phyloP scores from a whole-genome alignment of 2,113 vertebrate species.

The Catharus bicknelli region DNA sequence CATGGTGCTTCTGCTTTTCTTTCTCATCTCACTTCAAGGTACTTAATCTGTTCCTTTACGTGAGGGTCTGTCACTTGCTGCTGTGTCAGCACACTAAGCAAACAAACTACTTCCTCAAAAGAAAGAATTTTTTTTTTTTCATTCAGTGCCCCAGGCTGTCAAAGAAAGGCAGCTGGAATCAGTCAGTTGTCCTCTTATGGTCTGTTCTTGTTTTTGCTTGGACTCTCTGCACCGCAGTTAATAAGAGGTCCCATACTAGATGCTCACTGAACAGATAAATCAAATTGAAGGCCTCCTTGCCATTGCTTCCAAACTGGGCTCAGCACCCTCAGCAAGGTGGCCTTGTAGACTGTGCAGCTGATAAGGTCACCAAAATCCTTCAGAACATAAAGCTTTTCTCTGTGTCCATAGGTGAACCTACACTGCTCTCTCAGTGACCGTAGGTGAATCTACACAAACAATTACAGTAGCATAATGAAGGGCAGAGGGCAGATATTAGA shows the following conservation, averaged over 20 bases:
- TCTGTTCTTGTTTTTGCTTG: not conserved
- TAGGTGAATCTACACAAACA: not conserved
- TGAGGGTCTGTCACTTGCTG: not conserved
- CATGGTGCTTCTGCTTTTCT: not conserved
- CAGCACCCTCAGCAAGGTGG: rapidly evolving
- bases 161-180: not conserved
- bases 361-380: not conserved
- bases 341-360: not conserved
- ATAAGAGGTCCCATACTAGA: not conserved
- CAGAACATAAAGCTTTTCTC: not conserved
- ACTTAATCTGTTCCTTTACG: not conserved
- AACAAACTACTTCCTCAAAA: not conserved
- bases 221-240: not conserved
- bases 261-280: not conserved
- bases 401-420: not conserved
- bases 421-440: not conserved
- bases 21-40: not conserved
- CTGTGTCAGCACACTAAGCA: not conserved
- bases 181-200: not conserved
- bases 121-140: not conserved
- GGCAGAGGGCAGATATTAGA: not conserved
- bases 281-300: not conserved
- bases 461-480: not conserved
- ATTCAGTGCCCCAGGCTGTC: not conserved
- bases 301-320: not conserved